Evolutionary conservation across 2,888 invertebrate species (phyloP).

Genomic region (Rhaphigaster nebulosa): DNA sequence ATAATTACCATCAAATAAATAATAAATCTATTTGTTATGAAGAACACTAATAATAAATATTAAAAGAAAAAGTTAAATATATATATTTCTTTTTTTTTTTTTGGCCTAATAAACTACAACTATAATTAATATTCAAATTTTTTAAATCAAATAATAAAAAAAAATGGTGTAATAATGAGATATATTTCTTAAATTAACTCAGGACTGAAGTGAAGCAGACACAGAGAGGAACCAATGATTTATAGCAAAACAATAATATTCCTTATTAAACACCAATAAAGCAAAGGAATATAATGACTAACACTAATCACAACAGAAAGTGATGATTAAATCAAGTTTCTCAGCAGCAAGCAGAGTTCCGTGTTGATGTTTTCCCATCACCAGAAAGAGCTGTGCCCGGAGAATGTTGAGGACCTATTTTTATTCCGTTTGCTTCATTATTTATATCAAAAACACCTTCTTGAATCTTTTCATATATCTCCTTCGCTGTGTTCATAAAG

Average conservation of each 20-base stretch:
- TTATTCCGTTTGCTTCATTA: constrained; percentile 99
- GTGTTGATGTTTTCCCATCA: constrained; percentile 83
- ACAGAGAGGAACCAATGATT: not conserved
- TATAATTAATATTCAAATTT: not conserved
- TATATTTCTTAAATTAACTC: not conserved
- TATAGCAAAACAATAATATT: not conserved
- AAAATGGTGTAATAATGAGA: not conserved
- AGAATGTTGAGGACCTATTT: constrained; percentile 98
- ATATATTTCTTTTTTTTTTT: not conserved
- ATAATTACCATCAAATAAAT: not conserved
- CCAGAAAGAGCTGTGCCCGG: constrained; percentile 80
- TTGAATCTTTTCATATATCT: constrained; percentile 99
- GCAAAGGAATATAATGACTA: not conserved
- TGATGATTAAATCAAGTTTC: not conserved
- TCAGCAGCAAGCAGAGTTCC: constrained; percentile 86
- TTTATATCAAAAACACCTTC: constrained; percentile 99
- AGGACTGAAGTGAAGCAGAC: not conserved
- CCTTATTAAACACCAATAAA: not conserved
- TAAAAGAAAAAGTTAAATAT: not conserved
- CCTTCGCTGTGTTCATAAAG: constrained; percentile 99
- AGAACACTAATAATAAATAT: too few species aligned
- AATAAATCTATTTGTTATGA: not conserved
- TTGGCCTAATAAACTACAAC: not conserved
- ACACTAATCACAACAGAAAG: not conserved
- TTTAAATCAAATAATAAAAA: not conserved